These are phyloP conservation scores for Nycticorax nycticorax DNA, from an alignment of 2,113 vertebrate genomes.

Conservation along the genomic window DNA sequence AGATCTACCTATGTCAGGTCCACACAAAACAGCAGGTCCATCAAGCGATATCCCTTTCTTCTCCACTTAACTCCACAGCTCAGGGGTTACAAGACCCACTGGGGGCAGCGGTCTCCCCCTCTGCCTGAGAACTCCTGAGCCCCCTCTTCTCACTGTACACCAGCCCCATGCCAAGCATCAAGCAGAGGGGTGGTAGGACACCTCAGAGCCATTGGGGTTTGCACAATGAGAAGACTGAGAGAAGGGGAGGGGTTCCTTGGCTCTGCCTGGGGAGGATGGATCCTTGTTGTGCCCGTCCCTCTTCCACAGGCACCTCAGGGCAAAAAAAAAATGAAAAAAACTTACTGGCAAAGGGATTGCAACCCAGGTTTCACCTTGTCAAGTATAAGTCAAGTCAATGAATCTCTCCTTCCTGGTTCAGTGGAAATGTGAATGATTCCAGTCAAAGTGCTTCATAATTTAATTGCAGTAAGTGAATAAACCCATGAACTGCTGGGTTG, in stretches of 20 bases:
- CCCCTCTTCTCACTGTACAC: not conserved
- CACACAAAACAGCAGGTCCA: not conserved
- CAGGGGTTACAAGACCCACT: not conserved
- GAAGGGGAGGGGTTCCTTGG: not conserved
- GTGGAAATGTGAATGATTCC: not conserved
- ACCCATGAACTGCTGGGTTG: not conserved
- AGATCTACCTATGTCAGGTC: not conserved
- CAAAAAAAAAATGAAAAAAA: not conserved
- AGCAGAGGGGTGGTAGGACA: not conserved
- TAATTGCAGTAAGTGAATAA: not conserved
- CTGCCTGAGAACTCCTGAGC: not conserved
- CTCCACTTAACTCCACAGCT: not conserved
- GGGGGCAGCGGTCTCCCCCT: fast-evolving
- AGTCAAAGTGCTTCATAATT: not conserved
- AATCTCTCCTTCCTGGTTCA: not conserved
- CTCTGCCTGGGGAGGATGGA: not conserved
- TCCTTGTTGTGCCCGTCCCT: not conserved
- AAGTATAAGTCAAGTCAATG: not conserved
- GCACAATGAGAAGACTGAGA: not conserved
- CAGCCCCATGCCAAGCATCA: not conserved
- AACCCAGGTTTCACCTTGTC: not conserved
- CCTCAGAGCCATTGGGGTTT: not conserved
- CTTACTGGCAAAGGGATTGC: not conserved
- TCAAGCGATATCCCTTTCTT: not conserved
- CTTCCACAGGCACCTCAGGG: not conserved